phyloP scores from a whole-genome alignment of 2,113 vertebrate genomes.

The Grammomys dolichurus region DNA sequence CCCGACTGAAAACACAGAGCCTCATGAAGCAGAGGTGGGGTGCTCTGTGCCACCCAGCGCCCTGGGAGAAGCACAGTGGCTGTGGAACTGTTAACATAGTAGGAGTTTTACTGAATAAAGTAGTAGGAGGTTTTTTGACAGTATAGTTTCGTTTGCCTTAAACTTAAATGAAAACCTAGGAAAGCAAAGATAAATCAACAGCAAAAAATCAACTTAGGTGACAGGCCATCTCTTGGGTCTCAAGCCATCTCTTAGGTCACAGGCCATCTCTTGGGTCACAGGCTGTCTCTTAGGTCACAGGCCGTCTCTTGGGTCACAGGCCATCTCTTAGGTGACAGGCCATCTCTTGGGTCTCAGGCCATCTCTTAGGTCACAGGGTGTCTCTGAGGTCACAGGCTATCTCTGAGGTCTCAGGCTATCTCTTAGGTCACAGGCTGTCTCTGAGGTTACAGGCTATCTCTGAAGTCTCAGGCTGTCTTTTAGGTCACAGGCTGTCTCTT shows the following conservation, averaged over 20 bases:
- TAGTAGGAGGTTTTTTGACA: neutral
- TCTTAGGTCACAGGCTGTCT: too few relatives aligned
- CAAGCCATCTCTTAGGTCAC: too few relatives aligned
- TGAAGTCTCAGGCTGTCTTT: too few relatives aligned
- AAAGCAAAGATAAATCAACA: slow-evolving; percentile 33
- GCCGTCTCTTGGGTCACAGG: too few relatives aligned
- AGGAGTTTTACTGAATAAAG: neutral
- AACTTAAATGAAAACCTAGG: neutral
- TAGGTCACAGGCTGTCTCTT: neutral
- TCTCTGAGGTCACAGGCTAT: neutral
- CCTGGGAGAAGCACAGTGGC: neutral
- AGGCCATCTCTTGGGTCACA: neutral
- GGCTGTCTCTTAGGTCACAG: too few relatives aligned
- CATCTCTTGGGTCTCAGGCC: neutral
- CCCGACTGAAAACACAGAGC: neutral
- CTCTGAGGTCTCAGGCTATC: too few relatives aligned
- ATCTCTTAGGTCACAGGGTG: too few relatives aligned
- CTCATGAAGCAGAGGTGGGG: neutral
- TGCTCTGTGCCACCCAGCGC: neutral
- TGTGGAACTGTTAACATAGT: neutral
- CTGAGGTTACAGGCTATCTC: too few relatives aligned
- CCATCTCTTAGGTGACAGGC: too few relatives aligned
- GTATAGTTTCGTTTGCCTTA: slow-evolving; percentile 19
- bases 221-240: neutral
- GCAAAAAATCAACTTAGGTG: neutral